Evolutionary conservation across 2,797 vertebrate species (phyloP).

Genomic region (Tarsius wallacei): DNA sequence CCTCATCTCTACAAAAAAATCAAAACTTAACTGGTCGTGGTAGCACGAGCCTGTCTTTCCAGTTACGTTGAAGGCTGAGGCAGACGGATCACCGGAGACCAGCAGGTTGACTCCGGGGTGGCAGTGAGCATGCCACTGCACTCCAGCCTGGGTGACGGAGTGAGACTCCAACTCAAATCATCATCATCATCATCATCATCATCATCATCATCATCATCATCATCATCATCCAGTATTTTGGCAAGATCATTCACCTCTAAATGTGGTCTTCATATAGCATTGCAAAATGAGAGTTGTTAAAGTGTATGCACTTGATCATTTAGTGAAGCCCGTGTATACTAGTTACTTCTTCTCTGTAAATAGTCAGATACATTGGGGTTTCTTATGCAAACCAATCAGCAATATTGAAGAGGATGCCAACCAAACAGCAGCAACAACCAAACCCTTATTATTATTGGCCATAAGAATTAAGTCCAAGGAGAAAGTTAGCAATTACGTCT

Average conservation of each 20-base stretch:
- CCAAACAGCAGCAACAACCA: background rate
- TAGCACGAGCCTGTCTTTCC: no score
- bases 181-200: no score
- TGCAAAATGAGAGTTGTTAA: background rate
- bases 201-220: no score
- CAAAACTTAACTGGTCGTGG: no score
- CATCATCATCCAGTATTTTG: background rate
- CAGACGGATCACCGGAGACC: no score
- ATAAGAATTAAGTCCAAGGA: background rate
- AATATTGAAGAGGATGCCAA: background rate
- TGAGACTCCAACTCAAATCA: no score
- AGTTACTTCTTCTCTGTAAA: background rate
- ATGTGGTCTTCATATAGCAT: background rate
- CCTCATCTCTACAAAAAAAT: no score
- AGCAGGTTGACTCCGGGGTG: no score
- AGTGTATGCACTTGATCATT: background rate
- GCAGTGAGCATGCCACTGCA: no score
- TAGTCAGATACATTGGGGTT: background rate
- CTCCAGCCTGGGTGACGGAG: no score
- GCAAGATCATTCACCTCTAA: background rate
- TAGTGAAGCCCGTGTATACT: background rate
- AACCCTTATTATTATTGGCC: background rate
- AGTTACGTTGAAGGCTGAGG: no score
- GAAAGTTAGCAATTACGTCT: background rate
- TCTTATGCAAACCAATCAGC: background rate